phyloP scores from a whole-genome alignment of 2,888 invertebrate genomes.

The Marasmarcha lunaedactyla region DNA sequence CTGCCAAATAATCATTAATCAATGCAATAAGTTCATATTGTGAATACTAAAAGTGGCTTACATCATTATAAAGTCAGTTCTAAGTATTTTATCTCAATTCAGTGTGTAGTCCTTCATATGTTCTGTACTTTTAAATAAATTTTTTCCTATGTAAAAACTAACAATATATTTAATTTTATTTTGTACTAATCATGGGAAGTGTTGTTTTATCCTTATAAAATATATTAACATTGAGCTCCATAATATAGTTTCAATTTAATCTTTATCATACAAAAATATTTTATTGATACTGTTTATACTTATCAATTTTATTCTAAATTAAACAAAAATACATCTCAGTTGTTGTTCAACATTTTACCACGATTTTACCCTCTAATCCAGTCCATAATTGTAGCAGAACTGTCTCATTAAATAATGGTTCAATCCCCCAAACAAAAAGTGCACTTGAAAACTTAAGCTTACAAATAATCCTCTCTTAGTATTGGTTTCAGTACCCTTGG shows the following conservation, averaged over 20 bases:
- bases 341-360: background rate
- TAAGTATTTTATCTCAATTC: constrained; percentile 69
- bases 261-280: constrained; percentile 17
- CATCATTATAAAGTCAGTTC: constrained; percentile 64
- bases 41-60: constrained; percentile 70
- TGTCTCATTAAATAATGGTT: too few relatives aligned
- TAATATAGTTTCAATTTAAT: constrained; percentile 61
- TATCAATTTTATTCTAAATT: background rate
- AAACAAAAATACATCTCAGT: background rate
- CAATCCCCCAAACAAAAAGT: too few relatives aligned
- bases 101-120: constrained; percentile 70
- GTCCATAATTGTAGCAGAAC: too few relatives aligned
- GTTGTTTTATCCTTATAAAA: constrained; percentile 71
- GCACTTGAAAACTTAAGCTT: too few relatives aligned
- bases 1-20: constrained; percentile 64
- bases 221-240: constrained; percentile 72
- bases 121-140: constrained; percentile 70
- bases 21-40: constrained; percentile 67
- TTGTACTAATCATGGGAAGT: constrained; percentile 71
- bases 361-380: too few relatives aligned
- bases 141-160: constrained; percentile 67
- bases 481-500: too few relatives aligned
- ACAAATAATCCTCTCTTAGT: too few relatives aligned
- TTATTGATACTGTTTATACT: constrained; percentile 5
- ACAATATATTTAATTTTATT: constrained; percentile 71